Evolutionary conservation across 2,888 invertebrate genomes (phyloP).

Genomic region (Ceriagrion tenellum): DNA sequence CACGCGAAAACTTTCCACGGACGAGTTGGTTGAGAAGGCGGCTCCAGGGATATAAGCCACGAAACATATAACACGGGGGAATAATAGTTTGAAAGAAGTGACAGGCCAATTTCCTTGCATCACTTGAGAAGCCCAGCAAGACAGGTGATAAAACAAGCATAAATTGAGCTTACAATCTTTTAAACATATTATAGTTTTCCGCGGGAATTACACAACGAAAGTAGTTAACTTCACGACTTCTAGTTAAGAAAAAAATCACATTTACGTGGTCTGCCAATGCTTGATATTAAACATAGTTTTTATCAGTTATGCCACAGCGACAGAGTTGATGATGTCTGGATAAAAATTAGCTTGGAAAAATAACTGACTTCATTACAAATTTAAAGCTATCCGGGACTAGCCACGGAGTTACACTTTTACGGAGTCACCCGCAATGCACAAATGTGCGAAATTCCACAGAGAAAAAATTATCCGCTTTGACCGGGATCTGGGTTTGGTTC

Average conservation of each 20-base stretch:
- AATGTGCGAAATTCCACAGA: too few species aligned
- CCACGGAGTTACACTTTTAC: too few species aligned
- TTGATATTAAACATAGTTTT: too few species aligned
- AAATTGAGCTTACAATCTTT: not conserved
- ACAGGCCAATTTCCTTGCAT: constrained; percentile 3
- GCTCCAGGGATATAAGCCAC: not conserved
- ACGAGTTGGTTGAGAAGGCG: not conserved
- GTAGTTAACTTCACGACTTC: not conserved
- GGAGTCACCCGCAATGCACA: too few species aligned
- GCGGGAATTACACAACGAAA: not conserved
- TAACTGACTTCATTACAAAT: too few species aligned
- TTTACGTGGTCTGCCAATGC: not conserved
- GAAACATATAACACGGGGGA: not conserved
- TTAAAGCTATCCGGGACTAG: too few species aligned
- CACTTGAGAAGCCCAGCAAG: not conserved
- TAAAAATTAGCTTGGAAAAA: too few species aligned
- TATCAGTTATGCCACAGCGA: too few species aligned
- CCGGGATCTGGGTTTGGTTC: too few species aligned
- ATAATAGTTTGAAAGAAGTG: constrained; percentile 5
- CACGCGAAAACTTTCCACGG: not conserved
- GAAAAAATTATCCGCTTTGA: too few species aligned
- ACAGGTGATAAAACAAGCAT: not conserved
- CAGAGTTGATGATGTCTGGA: too few species aligned
- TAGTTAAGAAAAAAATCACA: too few species aligned
- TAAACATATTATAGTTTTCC: not conserved